phyloP scores from a whole-genome alignment of 2,888 invertebrate species.

The Cerceris ruficornis region DNA sequence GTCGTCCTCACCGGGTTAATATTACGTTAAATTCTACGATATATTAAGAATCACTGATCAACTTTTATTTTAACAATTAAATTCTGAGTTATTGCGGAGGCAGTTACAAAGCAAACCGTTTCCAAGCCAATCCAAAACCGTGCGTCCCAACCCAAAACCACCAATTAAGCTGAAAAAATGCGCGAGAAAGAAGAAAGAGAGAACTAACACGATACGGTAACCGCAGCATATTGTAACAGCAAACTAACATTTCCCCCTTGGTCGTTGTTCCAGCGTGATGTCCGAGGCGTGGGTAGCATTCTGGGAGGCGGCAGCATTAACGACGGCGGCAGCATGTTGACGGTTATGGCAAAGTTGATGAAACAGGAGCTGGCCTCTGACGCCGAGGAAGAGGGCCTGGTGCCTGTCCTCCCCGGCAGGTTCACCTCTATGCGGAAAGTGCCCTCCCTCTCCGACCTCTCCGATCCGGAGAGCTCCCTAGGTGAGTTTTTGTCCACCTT shows the following conservation, averaged over 20 bases:
- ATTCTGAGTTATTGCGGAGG: too few relatives aligned
- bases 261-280: conserved; percentile 73
- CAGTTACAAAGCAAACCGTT: too few relatives aligned
- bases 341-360: conserved; percentile 81
- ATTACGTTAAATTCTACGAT: too few relatives aligned
- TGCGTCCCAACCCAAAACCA: too few relatives aligned
- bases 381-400: conserved; percentile 85
- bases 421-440: conserved; percentile 92
- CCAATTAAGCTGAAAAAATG: too few relatives aligned
- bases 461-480: conserved; percentile 94
- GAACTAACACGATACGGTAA: background rate
- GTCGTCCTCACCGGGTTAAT: too few relatives aligned
- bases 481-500: conserved; percentile 86
- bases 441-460: conserved; percentile 94
- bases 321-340: conserved; percentile 77
- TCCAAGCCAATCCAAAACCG: too few relatives aligned
- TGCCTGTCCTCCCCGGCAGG: conserved; percentile 83
- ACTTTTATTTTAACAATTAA: too few relatives aligned
- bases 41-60: too few relatives aligned
- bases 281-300: conserved; percentile 73
- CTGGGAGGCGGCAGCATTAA: conserved; percentile 73
- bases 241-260: background rate
- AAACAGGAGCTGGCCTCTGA: conserved; percentile 85
- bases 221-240: background rate
- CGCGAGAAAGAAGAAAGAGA: background rate